Evolutionary conservation across 2,797 vertebrate species (phyloP).

Genomic region (Semotilus atromaculatus): DNA sequence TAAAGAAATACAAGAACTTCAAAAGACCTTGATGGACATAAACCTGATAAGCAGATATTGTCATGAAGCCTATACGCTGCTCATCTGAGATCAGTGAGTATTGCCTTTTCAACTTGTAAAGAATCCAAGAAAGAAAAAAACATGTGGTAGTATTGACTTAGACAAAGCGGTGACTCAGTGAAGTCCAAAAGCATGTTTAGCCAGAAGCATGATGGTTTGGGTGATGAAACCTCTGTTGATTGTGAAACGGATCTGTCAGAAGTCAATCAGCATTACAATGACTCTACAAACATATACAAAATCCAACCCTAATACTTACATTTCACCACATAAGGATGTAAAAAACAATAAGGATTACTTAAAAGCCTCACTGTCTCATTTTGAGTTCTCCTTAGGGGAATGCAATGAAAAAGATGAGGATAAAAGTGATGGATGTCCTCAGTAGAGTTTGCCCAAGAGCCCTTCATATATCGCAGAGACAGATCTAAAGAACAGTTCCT

Average conservation of each 20-base stretch:
- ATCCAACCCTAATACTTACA: neutral
- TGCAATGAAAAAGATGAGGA: slow-evolving; percentile 6
- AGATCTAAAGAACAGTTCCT: slow-evolving; percentile 31
- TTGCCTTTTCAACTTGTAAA: slow-evolving; percentile 25
- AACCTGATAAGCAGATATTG: slow-evolving; percentile 60
- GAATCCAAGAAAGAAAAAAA: slow-evolving; percentile 17
- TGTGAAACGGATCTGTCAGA: slow-evolving; percentile 6
- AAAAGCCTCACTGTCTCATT: slow-evolving; percentile 12
- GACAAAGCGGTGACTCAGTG: neutral
- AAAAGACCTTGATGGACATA: slow-evolving; percentile 54
- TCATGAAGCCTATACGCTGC: slow-evolving; percentile 24
- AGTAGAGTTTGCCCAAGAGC: neutral
- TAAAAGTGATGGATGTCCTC: slow-evolving; percentile 24
- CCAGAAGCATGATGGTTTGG: slow-evolving; percentile 31
- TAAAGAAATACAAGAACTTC: slow-evolving; percentile 54
- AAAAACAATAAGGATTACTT: neutral
- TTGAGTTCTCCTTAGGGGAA: neutral
- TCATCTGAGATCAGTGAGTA: slow-evolving; percentile 41
- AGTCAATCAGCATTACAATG: neutral
- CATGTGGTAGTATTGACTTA: slow-evolving; percentile 4
- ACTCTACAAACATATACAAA: slow-evolving; percentile 1
- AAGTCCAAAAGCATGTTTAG: slow-evolving; percentile 21
- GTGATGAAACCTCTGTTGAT: slow-evolving; percentile 20
- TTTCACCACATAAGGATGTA: neutral
- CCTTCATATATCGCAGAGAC: neutral